Evolutionary conservation across 2,113 vertebrate species (phyloP), one percentile per base, ranked within the genome.

Genomic region (Ailuropoda melanoleuca): DNA sequence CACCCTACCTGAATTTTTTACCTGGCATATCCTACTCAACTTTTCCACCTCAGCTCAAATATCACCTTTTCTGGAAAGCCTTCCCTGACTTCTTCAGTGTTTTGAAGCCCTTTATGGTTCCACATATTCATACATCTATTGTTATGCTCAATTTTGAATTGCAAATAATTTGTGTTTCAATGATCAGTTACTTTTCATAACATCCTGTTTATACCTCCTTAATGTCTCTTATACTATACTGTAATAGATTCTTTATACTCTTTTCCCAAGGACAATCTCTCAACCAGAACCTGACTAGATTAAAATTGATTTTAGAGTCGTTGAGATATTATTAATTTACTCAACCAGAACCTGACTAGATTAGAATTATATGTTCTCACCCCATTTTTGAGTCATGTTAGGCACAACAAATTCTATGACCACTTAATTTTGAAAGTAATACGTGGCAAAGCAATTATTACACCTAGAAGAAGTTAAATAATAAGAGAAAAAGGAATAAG

Each of bases 401-500:
- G 18, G 14, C 14, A 53, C 21, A 88, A 15, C 80, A 85, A 58
- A 89, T 95, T 94, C 62, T 89, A 34, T 15, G 19, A 62, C 14
- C 23, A 78, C 43, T 85, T 88, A 90, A 70, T 82, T 90, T 81
- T 95, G 18, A 90, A 95, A 81, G 68, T 72, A 77, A 31, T 11
- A 1, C 9, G 50, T 29, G 26, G 4, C 21, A 81, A 97, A 93
- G 53, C 10, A 83, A 81, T 37, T 88, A 15, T 43, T 92, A 17
- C 81, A 48, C 21, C 7, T 24, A 39, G 64, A 56, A 84, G 15
- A 88, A 18, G 6, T 81, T 96, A 88, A 90, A 50, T 19, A 62
- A 78, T 58, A 43, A 53, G 53, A 70, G 81, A 83, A 72, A 81
- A 83, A 80, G 18, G 24, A 85, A 75, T 78, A 77, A 88, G 17